Conservation (phyloP, 2,797 vertebrate genomes). For the Sandelia bainsii region DNA sequence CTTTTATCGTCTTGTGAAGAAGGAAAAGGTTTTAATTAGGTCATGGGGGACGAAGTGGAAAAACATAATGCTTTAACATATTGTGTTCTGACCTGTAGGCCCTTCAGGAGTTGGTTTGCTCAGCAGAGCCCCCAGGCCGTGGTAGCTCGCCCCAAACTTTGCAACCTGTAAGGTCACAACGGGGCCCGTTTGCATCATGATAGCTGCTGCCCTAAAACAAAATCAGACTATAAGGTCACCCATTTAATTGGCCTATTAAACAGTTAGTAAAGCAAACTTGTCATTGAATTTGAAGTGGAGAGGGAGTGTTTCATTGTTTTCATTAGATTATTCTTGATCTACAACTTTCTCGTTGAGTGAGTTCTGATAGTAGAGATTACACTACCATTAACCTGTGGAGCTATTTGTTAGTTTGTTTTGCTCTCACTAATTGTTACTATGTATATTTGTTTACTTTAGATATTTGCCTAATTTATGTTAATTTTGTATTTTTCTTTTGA, state of each 20-base stretch:
- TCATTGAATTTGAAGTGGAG: not conserved
- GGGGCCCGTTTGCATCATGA: conserved; percentile 92
- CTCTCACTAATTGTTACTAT: too few species aligned
- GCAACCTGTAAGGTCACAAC: conserved; percentile 92
- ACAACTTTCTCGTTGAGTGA: too few species aligned
- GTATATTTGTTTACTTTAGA: too few species aligned
- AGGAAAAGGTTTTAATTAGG: conserved; percentile 59
- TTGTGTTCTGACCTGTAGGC: conserved; percentile 80
- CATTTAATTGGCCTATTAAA: not conserved
- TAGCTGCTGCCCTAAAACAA: conserved; percentile 89
- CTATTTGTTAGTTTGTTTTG: too few species aligned
- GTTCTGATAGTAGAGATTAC: too few species aligned
- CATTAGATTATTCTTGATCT: not conserved
- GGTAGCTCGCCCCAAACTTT: conserved; percentile 91
- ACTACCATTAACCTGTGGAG: too few species aligned
- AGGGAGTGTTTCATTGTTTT: not conserved
- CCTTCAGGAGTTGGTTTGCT: conserved; percentile 83
- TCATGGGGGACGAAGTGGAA: conserved; percentile 27
- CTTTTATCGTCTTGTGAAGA: conserved; percentile 73
- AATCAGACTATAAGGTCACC: not conserved
- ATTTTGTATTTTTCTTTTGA: too few species aligned
- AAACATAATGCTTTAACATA: fast-evolving
- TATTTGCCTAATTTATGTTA: too few species aligned
- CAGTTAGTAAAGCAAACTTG: not conserved
- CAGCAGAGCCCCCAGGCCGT: conserved; percentile 91